phyloP scores from a whole-genome alignment of 2,113 vertebrate genomes.

The Xyliphius kryptos region DNA sequence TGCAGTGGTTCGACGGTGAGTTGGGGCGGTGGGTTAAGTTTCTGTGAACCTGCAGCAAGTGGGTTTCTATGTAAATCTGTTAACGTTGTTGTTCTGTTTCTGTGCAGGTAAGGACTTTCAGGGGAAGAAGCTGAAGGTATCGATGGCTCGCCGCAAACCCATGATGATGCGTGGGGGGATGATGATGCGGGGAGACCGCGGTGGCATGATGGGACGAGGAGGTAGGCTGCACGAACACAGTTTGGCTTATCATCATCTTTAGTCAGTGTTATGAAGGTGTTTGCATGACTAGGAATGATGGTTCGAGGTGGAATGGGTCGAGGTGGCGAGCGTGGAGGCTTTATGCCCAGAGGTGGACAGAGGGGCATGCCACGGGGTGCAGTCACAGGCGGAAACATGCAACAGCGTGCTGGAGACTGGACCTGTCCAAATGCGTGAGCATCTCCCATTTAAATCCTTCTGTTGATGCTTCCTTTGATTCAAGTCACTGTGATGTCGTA shows the following conservation, averaged over 20 bases:
- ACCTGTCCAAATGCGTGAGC: slow-evolving; percentile 94
- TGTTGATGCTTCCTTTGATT: no score
- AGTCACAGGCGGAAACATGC: slow-evolving; percentile 84
- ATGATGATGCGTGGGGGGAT: slow-evolving; percentile 72
- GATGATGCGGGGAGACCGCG: slow-evolving; percentile 70
- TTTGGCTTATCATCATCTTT: no score
- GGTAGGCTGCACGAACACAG: slow-evolving; percentile 54
- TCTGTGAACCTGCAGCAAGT: no score
- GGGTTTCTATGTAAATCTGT: no score
- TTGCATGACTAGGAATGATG: slow-evolving; percentile 54
- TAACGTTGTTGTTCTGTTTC: no score
- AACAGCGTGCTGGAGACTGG: slow-evolving; percentile 95
- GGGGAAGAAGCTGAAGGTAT: slow-evolving; percentile 77
- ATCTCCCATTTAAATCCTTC: no score
- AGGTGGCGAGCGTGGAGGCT: slow-evolving; percentile 76
- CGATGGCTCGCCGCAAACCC: slow-evolving; percentile 73
- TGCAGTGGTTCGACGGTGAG: slow-evolving; percentile 92
- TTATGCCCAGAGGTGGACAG: slow-evolving; percentile 78
- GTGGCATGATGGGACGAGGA: slow-evolving; percentile 75
- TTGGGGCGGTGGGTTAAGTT: no score
- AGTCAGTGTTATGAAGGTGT: no score
- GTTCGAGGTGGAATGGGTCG: slow-evolving; percentile 58
- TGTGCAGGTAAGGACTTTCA: slow-evolving; percentile 77
- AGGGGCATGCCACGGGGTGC: slow-evolving; percentile 77
- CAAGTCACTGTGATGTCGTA: no score